Evolutionary conservation across 2,888 invertebrate genomes (phyloP).

Genomic region (Nyleta sp.): DNA sequence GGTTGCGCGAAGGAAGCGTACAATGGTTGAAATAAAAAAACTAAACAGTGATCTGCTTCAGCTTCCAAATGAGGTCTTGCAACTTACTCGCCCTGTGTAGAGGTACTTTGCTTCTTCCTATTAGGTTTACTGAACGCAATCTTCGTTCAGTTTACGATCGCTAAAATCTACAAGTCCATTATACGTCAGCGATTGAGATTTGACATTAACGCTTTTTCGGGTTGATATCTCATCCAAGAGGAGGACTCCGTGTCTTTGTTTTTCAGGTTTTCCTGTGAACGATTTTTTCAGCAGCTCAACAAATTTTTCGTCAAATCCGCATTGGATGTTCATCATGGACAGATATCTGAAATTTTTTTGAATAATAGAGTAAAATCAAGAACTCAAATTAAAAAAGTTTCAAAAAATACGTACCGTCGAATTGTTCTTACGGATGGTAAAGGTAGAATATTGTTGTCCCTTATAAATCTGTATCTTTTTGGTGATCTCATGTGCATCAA

Average conservation of each 20-base stretch:
- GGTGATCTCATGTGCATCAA: conserved; percentile 10
- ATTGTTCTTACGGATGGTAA: neutral
- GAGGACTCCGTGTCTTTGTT: conserved; percentile 5
- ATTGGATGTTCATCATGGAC: neutral
- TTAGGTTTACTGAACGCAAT: neutral
- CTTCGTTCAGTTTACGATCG: neutral
- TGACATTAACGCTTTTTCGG: neutral
- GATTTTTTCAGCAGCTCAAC: neutral
- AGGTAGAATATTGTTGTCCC: neutral
- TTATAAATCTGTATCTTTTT: neutral
- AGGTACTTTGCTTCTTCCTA: neutral
- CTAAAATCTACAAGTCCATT: conserved; percentile 12
- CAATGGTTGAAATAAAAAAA: too few relatives aligned
- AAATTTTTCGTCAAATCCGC: conserved; percentile 15
- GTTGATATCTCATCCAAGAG: conserved; percentile 1
- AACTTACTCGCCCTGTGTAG: too few relatives aligned
- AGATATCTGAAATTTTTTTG: conserved; percentile 10
- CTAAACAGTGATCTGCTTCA: too few relatives aligned
- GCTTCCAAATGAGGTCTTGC: too few relatives aligned
- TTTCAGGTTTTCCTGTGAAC: neutral
- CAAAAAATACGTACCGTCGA: neutral
- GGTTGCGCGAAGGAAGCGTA: too few relatives aligned
- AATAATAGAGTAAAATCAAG: too few relatives aligned
- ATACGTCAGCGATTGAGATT: neutral
- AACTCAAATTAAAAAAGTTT: too few relatives aligned